Conservation (phyloP, 2,797 vertebrate species). For the Eupleurogrammus muticus region DNA sequence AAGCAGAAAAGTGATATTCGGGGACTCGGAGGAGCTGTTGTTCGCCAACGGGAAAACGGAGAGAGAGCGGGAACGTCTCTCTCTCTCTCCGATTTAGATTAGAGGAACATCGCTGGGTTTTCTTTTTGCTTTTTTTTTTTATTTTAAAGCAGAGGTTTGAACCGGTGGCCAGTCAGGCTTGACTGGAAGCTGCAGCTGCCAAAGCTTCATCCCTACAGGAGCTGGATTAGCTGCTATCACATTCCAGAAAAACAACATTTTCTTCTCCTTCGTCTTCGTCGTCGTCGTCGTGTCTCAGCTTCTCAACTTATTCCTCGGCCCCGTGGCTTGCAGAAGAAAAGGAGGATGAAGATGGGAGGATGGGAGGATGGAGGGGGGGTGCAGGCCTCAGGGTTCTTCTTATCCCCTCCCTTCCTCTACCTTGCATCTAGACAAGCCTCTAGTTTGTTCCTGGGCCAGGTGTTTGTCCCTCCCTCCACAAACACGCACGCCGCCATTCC, state of each 20-base stretch:
- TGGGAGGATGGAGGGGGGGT: not conserved
- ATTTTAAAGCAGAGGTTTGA: slow-evolving; percentile 29
- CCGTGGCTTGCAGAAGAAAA: slow-evolving; percentile 7
- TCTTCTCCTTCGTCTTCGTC: not conserved
- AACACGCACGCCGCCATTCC: too few relatives aligned
- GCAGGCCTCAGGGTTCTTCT: slow-evolving; percentile 52
- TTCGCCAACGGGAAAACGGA: not conserved
- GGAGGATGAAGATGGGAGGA: not conserved
- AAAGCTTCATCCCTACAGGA: slow-evolving; percentile 42
- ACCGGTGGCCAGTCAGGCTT: slow-evolving; percentile 32
- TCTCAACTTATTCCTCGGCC: slow-evolving; percentile 43
- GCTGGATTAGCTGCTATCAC: slow-evolving; percentile 50
- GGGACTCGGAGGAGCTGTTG: slow-evolving; percentile 8
- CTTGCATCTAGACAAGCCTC: slow-evolving; percentile 47
- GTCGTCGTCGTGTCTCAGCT: slow-evolving; percentile 42
- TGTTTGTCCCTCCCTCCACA: too few relatives aligned
- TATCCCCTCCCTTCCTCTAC: slow-evolving; percentile 33
- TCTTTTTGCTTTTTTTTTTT: not conserved
- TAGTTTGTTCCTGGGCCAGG: slow-evolving; percentile 64
- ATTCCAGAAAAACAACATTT: slow-evolving; percentile 29
- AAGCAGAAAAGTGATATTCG: slow-evolving; percentile 20
- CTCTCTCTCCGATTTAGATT: slow-evolving; percentile 25
- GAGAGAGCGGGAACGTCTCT: slow-evolving; percentile 16
- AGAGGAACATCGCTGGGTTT: slow-evolving; percentile 21
- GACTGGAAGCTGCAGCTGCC: slow-evolving; percentile 27